Base-by-base conservation (phyloP, 2,888 invertebrate genomes). In the Euzetes globulus region DNA sequence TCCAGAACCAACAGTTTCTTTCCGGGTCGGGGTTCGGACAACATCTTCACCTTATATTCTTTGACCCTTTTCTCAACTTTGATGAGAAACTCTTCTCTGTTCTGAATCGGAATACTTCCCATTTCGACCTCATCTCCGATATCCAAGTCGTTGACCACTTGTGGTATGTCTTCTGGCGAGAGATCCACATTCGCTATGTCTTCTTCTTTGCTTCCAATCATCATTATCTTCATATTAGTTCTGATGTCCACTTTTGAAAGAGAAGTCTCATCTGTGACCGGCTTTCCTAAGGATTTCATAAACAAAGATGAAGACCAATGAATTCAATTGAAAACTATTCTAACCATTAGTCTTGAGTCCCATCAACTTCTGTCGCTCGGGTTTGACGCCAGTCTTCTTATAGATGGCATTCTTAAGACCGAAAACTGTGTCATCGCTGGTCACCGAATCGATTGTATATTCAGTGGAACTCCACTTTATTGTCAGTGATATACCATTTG, bases 401-500 rank as follows among this genome's bases (percentile, higher is more conserved):
- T 90, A 89, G 79, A 97, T 93, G 76, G 88, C 88, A 80, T 89
- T 87, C 84, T 95, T 95, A 78, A 97, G 85, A 83, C 89, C 88
- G 22, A 83, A 81, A 0, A 96, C 91, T 1, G 91, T 92, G 80
- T 92, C 90, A 71, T 88, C 88, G 76, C 88, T 89, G 17, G 88
- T 86, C 77, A 95, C 85, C n/a, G 72, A 41, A 63, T 76, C 76
- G 77, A 96, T 88, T 78, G 88, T 88, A 82, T 88, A 93, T 82
- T 96, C 95, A 81, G 92, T 91, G 72, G 93, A 94, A 83, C 90
- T 91, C 94, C 95, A 97, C 86, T 95, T 95, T 9, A 96, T 89
- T 79, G 88, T 87, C 77, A 94, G 25, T 11, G 73, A 13, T 33
- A 73, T 33, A 9, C 45, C 19, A 41, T 63, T 45, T 29, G 47